phyloP scores from a whole-genome alignment of 2,797 vertebrate species.

The Dendrocincla tyrannina region DNA sequence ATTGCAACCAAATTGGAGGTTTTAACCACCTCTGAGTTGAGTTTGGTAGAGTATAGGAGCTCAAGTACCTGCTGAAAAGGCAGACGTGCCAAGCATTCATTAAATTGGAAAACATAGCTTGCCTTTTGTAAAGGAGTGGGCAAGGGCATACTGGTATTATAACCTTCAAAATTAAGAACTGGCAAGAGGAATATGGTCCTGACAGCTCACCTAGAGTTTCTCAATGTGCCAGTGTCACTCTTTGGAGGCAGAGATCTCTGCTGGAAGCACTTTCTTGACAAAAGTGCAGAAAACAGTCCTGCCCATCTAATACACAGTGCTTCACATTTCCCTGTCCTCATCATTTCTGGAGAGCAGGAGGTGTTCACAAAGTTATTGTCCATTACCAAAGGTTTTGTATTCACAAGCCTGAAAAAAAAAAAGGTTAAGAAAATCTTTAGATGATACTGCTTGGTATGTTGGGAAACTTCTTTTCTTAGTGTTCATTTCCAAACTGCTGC shows the following conservation, averaged over 20 bases:
- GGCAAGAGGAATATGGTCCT: background rate
- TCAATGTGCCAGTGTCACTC: background rate
- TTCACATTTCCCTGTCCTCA: background rate
- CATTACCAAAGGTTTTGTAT: background rate
- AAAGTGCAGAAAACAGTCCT: background rate
- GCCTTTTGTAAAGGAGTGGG: background rate
- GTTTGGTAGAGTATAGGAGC: background rate
- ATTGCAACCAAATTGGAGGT: background rate
- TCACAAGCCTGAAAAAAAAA: background rate
- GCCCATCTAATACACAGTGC: background rate
- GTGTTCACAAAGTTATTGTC: background rate
- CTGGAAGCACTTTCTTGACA: background rate
- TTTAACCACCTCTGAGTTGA: background rate
- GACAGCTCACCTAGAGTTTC: background rate
- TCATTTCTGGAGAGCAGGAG: background rate
- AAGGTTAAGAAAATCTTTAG: background rate
- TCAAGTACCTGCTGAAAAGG: background rate
- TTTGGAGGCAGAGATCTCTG: background rate
- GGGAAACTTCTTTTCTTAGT: background rate
- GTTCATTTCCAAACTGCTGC: background rate
- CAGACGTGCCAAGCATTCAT: background rate
- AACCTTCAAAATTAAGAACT: background rate
- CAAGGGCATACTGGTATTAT: background rate
- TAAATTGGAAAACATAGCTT: background rate
- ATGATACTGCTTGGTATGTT: background rate